phyloP scores from a whole-genome alignment of 2,113 vertebrate genomes.

The Eulemur macaco region DNA sequence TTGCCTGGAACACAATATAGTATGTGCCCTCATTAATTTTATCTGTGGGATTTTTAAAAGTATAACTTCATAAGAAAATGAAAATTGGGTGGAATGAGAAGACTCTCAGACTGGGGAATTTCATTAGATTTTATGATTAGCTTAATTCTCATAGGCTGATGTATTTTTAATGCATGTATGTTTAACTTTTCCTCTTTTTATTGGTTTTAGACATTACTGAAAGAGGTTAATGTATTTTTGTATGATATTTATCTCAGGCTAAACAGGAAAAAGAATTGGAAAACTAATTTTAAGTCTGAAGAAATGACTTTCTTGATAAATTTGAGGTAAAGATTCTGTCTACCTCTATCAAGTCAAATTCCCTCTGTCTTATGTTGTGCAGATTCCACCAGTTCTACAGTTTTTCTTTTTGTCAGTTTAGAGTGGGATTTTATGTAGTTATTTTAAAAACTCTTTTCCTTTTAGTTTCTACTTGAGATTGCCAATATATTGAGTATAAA shows the following conservation, averaged over 20 bases:
- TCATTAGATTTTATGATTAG: not conserved
- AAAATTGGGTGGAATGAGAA: not conserved
- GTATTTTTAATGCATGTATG: not conserved
- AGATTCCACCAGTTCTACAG: not conserved
- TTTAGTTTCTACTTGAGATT: slow-evolving; percentile 16
- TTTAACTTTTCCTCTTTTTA: not conserved
- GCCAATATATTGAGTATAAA: not conserved
- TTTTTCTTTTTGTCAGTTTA: not conserved
- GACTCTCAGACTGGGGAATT: not conserved
- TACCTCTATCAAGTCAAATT: not conserved
- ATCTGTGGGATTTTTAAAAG: not conserved
- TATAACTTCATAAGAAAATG: not conserved
- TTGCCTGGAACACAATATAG: not conserved
- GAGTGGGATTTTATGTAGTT: not conserved
- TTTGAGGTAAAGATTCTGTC: not conserved
- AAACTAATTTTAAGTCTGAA: not conserved
- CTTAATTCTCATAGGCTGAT: not conserved
- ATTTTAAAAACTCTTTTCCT: not conserved
- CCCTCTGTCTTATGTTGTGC: not conserved
- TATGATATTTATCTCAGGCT: not conserved
- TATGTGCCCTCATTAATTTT: slow-evolving; percentile 19
- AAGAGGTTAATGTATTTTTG: not conserved
- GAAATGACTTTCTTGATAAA: not conserved
- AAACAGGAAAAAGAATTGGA: not conserved
- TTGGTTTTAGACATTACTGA: not conserved